phyloP scores from a whole-genome alignment of 2,113 vertebrate species.

The Eulemur macaco region DNA sequence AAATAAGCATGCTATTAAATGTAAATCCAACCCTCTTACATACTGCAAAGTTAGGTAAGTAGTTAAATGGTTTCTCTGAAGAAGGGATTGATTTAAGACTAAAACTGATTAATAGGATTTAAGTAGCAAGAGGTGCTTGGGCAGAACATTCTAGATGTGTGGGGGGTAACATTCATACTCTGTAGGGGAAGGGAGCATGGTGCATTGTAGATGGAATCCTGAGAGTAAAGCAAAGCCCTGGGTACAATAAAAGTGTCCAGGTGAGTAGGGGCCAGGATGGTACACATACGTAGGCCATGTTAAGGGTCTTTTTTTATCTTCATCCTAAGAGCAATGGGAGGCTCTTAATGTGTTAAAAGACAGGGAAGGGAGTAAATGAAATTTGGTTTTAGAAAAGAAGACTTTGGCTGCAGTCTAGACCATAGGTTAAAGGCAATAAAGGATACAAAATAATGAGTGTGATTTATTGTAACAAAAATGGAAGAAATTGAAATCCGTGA shows the following conservation, averaged over 20 bases:
- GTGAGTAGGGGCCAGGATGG: no score
- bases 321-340: not conserved
- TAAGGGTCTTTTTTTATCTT: not conserved
- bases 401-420: not conserved
- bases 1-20: not conserved
- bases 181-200: not conserved
- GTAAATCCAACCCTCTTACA: not conserved
- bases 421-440: not conserved
- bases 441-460: not conserved
- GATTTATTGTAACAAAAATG: not conserved
- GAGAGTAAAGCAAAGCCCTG: not conserved
- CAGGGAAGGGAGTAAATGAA: not conserved
- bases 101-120: not conserved
- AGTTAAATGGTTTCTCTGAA: not conserved
- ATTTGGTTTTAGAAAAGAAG: not conserved
- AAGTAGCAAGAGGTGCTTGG: not conserved
- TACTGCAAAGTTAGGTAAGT: not conserved
- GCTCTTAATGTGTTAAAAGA: not conserved
- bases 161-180: fast-evolving
- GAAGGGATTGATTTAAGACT: not conserved
- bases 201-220: not conserved
- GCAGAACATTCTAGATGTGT: not conserved
- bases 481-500: not conserved
- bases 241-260: not conserved
- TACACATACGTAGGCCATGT: not conserved